Percentiles rank a stretch among this genome's conserved stretches.
These are phyloP conservation scores for Tipula helvola DNA, from an alignment of 2,888 invertebrate genomes.

Conservation along the genomic window DNA sequence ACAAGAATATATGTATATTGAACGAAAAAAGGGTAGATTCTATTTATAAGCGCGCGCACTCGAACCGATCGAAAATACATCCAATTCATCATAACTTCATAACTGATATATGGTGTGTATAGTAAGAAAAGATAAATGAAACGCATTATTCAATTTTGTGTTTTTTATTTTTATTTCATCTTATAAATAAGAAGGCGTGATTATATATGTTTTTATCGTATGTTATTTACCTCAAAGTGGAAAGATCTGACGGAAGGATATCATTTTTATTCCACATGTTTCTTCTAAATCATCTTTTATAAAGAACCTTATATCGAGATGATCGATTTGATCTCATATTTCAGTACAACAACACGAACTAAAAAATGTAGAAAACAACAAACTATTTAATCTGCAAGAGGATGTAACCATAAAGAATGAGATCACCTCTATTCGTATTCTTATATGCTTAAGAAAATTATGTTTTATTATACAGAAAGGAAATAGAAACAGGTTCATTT, in stretches of 20 bases:
- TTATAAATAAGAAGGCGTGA: background rate
- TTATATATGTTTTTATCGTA: background rate
- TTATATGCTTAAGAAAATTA: background rate
- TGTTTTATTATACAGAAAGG: background rate
- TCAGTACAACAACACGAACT: background rate
- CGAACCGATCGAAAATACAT: background rate
- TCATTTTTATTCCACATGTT: background rate
- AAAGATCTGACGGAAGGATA: constrained; percentile 4
- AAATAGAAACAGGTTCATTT: background rate
- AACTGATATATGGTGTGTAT: background rate
- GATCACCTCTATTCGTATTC: background rate
- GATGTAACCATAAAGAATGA: background rate
- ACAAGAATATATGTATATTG: no score
- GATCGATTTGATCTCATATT: background rate
- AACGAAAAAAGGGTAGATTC: background rate
- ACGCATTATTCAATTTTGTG: background rate
- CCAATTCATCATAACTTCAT: background rate
- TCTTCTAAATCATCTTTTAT: background rate
- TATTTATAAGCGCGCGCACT: background rate
- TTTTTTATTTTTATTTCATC: background rate
- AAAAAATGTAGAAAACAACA: background rate
- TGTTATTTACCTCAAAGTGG: background rate
- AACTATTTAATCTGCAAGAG: background rate
- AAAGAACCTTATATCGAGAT: background rate
- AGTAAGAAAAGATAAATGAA: background rate